Percentiles rank a stretch among this genome's conserved stretches.
Conservation (phyloP, 2,888 invertebrate species). For the Allygus modestus region DNA sequence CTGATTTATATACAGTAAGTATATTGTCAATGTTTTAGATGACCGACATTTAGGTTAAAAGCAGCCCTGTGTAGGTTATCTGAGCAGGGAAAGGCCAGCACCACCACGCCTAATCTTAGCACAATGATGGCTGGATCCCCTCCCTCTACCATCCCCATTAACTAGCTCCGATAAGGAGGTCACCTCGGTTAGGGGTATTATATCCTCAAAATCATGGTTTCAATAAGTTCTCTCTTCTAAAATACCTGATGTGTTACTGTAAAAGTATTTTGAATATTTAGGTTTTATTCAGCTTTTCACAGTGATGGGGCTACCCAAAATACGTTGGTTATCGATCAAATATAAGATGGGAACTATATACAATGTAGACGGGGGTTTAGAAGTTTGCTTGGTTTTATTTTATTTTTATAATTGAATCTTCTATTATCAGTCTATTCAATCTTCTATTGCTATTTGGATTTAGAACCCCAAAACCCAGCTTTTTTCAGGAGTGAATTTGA, state of each 20-base stretch:
- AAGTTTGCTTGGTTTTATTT: no score
- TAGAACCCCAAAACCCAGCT: no score
- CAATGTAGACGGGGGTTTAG: no score
- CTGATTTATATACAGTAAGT: not conserved
- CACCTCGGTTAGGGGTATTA: not conserved
- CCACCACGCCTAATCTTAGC: conserved; percentile 24
- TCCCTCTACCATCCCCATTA: not conserved
- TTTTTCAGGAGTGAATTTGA: no score
- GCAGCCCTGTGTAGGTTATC: not conserved
- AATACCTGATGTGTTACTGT: not conserved
- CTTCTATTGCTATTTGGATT: no score
- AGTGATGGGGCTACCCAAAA: no score
- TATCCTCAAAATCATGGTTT: no score
- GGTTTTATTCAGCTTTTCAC: no score
- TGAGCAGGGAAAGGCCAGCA: not conserved
- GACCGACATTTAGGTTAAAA: not conserved
- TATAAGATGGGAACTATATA: no score
- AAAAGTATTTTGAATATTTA: not conserved
- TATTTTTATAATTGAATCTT: no score
- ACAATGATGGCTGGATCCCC: not conserved
- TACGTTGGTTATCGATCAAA: no score
- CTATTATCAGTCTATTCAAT: no score
- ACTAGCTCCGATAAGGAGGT: conserved; percentile 30
- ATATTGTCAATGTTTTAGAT: not conserved
- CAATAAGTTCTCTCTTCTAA: not conserved